Base-by-base conservation (phyloP, 1,140 invertebrate species). In the Muscidifurax raptorellus region DNA sequence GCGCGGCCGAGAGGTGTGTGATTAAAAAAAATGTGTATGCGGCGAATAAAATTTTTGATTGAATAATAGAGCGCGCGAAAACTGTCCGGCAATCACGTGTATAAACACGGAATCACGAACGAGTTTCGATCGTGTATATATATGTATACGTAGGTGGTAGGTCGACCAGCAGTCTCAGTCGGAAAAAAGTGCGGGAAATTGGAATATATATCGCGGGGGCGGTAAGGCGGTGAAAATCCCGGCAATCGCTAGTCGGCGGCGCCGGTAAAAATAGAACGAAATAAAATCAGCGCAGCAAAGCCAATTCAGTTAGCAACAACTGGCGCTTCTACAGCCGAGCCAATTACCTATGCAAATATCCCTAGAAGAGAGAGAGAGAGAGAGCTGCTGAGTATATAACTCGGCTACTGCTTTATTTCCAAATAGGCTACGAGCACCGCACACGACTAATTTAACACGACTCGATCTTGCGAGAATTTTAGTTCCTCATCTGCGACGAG, bases 321-420 rank as follows among this genome's bases (percentile, higher is more conserved):
- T 47, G 32, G 52, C 25, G 74, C 64, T 13, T 18, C 40, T 9
- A 15, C 0, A 75, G 10, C 22, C 36, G 9, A 64, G n/a, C 28
- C 83, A 84, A 80, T 84, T 84, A 84, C 78, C 69, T 76, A 80
- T 84, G 78, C 83, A 84, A 84, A 84, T 84, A 84, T 27, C 30
- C 27, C 18, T 13, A n/a, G 71, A 2, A 6, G 32, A 32, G 36
- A 40, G 36, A 40, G 36, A 40, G n/a, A n/a, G n/a, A n/a, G n/a
- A n/a, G n/a, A n/a, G n/a, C n/a, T n/a, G n/a, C n/a, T n/a, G n/a
- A n/a, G n/a, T n/a, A n/a, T n/a, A n/a, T n/a, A n/a, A n/a, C 44
- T 47, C 47, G 76, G 47, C 67, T 40, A 25, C 44, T 52, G 44
- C 52, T 30, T 64, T 86, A 83, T 84, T 84, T 82, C 74, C 64